These are phyloP conservation scores for Natrix natrix DNA, from an alignment of 2,797 vertebrate species.

Conservation along the genomic window DNA sequence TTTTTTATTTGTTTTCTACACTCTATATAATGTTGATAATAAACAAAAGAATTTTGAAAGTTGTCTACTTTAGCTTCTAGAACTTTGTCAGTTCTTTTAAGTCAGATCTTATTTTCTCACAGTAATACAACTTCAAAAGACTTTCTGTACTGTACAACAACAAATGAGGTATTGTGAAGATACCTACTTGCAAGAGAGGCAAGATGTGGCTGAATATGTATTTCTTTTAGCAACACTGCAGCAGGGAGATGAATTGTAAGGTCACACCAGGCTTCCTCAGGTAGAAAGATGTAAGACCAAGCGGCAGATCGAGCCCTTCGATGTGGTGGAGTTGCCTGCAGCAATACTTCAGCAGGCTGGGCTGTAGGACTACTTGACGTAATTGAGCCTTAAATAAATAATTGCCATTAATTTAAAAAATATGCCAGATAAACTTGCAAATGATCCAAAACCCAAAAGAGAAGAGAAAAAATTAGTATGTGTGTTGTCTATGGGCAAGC, in stretches of 20 bases:
- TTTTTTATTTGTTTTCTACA: neutral
- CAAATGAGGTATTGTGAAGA: neutral
- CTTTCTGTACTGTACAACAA: neutral
- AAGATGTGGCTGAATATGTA: slow-evolving; percentile 98
- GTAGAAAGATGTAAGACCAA: slow-evolving; percentile 98
- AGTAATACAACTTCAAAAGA: neutral
- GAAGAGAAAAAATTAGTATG: neutral
- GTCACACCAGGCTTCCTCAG: slow-evolving; percentile 98
- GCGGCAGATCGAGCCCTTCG: slow-evolving; percentile 94
- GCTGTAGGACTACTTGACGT: slow-evolving; percentile 98
- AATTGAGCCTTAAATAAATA: slow-evolving; percentile 83
- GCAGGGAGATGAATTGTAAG: slow-evolving; percentile 98
- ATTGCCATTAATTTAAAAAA: neutral
- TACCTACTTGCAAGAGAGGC: slow-evolving; percentile 96
- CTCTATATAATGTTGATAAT: neutral
- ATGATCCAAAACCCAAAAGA: neutral
- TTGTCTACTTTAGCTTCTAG: neutral
- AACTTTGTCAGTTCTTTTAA: neutral
- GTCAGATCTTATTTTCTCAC: neutral
- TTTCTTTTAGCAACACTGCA: slow-evolving; percentile 94
- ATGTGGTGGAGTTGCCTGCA: slow-evolving; percentile 96
- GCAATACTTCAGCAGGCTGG: slow-evolving; percentile 95
- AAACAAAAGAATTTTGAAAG: neutral
- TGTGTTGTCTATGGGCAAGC: neutral
- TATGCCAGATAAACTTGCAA: neutral